Base-by-base conservation (phyloP, 2,888 invertebrate genomes). In the Lithodes maja region DNA sequence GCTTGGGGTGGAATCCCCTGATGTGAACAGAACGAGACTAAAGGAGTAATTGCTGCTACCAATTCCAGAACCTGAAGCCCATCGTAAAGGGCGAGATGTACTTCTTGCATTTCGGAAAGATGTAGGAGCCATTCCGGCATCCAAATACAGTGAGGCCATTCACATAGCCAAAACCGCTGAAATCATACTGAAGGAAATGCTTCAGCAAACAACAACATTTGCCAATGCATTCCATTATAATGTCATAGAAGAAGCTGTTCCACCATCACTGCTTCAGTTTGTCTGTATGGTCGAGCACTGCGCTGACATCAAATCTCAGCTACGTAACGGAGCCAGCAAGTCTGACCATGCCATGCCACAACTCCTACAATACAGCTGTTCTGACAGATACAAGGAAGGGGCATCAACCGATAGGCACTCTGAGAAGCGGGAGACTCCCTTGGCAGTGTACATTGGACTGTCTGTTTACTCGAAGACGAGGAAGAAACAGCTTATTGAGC, bases 371-470 rank as follows among this genome's bases (percentile, higher is more conserved):
- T 81, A 61, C 68, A 81, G 61, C 68, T 81, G 81, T 15, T 68
- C 49, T 68, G 61, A 17, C 17, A 17, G 12, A n/a, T 81, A 5
- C 68, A 81, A 68, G 12, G 49, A 33, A 68, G 81, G 68, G 49
- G 0, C 81, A 55, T 7, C 3, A 81, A 61, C 49, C 81, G 61
- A 81, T 61, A 81, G 81, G 49, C 81, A 81, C 61, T 61, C 81
- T 49, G 61, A 81, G 68, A 61, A 81, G 61, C 81, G 61, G 1
- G 81, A 81, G 68, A 81, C 81, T 49, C 81, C 81, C 3, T 81
- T 81, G 55, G 81, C 81, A 9, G 61, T 81, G 9, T 81, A 81
- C 12, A 33, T 81, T 68, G 61, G 81, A 7, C 55, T 81, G 81
- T 81, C 17, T 3, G 49, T 81, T 81, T 81, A 61, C 55, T 61